These are phyloP conservation scores for Chloroclystis v-ata DNA, from an alignment of 2,888 invertebrate species.

Conservation along the genomic window DNA sequence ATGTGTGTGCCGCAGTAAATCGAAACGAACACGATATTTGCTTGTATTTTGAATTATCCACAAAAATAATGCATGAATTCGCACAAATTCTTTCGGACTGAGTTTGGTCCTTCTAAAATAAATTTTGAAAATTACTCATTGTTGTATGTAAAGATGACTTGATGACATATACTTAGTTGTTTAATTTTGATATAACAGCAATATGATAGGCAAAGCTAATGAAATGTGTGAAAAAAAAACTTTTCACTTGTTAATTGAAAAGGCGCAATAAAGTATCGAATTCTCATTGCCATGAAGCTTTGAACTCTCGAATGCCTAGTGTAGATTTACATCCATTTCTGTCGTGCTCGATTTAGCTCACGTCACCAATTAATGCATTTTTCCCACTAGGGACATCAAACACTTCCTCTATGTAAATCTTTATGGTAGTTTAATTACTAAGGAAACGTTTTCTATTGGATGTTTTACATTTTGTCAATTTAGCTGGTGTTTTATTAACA, in stretches of 20 bases:
- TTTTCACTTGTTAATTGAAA: background rate
- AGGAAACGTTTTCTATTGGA: constrained; percentile 21
- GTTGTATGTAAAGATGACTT: no score
- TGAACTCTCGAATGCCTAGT: constrained; percentile 44
- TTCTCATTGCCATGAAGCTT: constrained; percentile 55
- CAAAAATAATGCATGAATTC: no score
- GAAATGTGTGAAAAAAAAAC: background rate
- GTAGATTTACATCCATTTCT: constrained; percentile 52
- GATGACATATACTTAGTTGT: no score
- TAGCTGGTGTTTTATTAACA: constrained; percentile 1
- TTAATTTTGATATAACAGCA: no score
- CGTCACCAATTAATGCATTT: constrained; percentile 67
- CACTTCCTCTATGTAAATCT: constrained; percentile 38
- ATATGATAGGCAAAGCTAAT: no score
- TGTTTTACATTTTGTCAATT: constrained; percentile 9
- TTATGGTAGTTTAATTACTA: constrained; percentile 26
- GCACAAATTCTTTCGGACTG: no score
- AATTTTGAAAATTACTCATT: no score
- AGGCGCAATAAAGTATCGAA: constrained; percentile 36
- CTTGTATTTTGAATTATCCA: no score
- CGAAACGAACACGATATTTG: no score
- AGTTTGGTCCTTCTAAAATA: no score
- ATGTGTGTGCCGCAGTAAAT: no score
- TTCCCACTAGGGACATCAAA: constrained; percentile 41
- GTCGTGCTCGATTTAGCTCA: constrained; percentile 43